Percentiles rank a stretch among this genome's conserved stretches.
Evolutionary conservation across 2,113 vertebrate species (phyloP).

Genomic region (Petaurus breviceps): DNA sequence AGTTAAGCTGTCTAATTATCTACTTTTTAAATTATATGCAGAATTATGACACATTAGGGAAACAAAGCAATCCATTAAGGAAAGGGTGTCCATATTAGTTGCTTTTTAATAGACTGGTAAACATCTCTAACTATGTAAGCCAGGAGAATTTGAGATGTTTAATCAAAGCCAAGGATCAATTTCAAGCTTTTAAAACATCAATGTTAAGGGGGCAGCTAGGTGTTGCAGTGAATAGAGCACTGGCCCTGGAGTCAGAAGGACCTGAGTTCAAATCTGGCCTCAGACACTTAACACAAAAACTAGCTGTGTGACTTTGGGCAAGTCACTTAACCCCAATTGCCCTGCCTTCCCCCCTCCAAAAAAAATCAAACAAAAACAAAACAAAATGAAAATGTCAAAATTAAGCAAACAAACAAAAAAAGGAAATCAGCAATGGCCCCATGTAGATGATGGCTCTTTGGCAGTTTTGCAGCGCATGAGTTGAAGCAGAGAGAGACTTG

Average conservation of each 20-base stretch:
- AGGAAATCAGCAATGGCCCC: neutral
- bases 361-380: too few species aligned
- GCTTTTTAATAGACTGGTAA: conserved; percentile 29
- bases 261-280: too few species aligned
- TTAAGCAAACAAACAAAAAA: too few species aligned
- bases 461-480: neutral
- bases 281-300: too few species aligned
- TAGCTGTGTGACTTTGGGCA: too few species aligned
- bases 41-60: conserved; percentile 35
- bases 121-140: neutral
- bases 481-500: neutral
- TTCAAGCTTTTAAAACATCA: neutral
- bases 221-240: too few species aligned
- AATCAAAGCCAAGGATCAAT: neutral
- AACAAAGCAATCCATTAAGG: conserved; percentile 15
- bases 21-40: neutral
- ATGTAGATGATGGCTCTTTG: neutral
- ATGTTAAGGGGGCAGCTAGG: too few species aligned
- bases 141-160: neutral
- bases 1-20: neutral
- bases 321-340: too few species aligned
- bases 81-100: conserved; percentile 36
- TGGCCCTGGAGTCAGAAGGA: too few species aligned
- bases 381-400: neutral
- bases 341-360: too few species aligned